Conservation (phyloP, 2,888 invertebrate species). For the Scaptomyza tumidula region DNA sequence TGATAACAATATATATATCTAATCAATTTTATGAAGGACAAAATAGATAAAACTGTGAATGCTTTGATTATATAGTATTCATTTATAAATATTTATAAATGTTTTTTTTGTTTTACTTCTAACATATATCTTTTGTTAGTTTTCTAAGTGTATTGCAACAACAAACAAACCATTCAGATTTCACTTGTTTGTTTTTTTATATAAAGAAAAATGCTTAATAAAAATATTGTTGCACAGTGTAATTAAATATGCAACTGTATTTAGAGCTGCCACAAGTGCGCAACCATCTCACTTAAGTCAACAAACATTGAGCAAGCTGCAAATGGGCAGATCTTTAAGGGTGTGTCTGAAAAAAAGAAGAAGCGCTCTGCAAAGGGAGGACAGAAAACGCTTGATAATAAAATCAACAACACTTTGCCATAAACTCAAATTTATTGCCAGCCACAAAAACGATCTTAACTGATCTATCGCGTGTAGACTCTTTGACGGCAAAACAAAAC, state of each 20-base stretch:
- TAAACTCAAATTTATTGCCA: background rate
- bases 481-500: constrained; percentile 27
- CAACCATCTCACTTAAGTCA: constrained; percentile 32
- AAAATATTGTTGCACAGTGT: constrained; percentile 33
- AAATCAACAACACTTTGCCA: constrained; percentile 3
- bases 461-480: constrained; percentile 32
- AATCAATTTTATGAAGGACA: background rate
- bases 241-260: constrained; percentile 39
- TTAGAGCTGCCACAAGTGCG: constrained; percentile 13
- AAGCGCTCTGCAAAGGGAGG: background rate
- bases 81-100: no score
- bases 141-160: background rate
- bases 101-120: no score
- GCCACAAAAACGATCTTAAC: constrained; percentile 17
- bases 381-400: background rate
- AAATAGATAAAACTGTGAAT: background rate
- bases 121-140: no score
- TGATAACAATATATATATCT: background rate
- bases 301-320: constrained; percentile 17
- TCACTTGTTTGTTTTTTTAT: background rate
- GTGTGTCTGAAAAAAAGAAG: background rate
- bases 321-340: constrained; percentile 2
- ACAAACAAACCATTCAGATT: background rate
- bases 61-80: background rate
- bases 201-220: background rate